A percentile compares a stretch with the other conserved stretches of the same genome.
phyloP scores from a whole-genome alignment of 1,140 invertebrate genomes.

The Drosophila kikkawai region DNA sequence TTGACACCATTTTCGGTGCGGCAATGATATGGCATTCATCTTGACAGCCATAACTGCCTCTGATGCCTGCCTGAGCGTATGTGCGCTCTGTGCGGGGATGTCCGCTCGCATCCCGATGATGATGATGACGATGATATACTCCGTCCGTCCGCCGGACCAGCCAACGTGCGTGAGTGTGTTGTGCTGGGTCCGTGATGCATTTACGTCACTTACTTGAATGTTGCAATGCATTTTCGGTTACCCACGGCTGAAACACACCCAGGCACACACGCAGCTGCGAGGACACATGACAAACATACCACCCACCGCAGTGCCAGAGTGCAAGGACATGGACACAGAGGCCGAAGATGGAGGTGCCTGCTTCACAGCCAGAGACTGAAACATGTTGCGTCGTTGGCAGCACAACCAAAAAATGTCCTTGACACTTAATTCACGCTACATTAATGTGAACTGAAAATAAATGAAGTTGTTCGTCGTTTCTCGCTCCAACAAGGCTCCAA shows the following conservation, averaged over 20 bases:
- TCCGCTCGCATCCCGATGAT: constrained; percentile 49
- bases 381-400: constrained; percentile 75
- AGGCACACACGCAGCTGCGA: constrained; percentile 32
- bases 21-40: constrained; percentile 84
- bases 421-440: constrained; percentile 84
- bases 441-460: constrained; percentile 82
- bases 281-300: constrained; percentile 51
- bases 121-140: constrained; percentile 58
- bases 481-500: constrained; percentile 29
- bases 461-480: constrained; percentile 66
- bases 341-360: not conserved
- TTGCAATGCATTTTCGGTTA: constrained; percentile 77
- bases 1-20: constrained; percentile 83
- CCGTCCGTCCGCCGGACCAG: constrained; percentile 36
- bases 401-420: constrained; percentile 81
- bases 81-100: constrained; percentile 19
- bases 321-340: constrained; percentile 46
- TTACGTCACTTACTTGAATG: constrained; percentile 82
- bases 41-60: constrained; percentile 82
- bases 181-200: constrained; percentile 75
- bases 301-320: constrained; percentile 40
- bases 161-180: constrained; percentile 18
- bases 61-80: constrained; percentile 38
- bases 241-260: constrained; percentile 47
- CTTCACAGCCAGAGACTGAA: constrained; percentile 49